Evolutionary conservation across 2,888 invertebrate species (phyloP).

Genomic region (Plagodis pulveraria): DNA sequence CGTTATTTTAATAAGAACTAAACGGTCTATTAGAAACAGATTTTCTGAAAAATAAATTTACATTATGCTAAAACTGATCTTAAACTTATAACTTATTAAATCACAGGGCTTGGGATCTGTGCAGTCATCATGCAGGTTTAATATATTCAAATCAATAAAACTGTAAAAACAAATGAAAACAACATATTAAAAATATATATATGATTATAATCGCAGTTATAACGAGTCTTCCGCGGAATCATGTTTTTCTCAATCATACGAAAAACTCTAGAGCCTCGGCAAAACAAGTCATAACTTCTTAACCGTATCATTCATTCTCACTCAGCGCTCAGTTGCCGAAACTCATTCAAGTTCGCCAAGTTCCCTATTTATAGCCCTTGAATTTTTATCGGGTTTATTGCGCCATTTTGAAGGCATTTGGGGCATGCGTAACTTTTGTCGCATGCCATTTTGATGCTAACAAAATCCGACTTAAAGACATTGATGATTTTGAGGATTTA

Average conservation of each 20-base stretch:
- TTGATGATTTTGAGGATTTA: not conserved
- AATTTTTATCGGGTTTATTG: conserved; percentile 27
- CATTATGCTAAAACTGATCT: no score
- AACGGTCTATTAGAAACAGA: no score
- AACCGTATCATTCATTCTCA: conserved; percentile 19
- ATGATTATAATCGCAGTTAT: not conserved
- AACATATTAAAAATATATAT: no score
- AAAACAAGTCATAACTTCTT: conserved; percentile 20
- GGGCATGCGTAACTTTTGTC: conserved; percentile 14
- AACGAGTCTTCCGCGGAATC: not conserved
- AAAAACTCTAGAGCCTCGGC: not conserved
- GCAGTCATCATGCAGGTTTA: no score
- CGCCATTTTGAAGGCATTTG: conserved; percentile 25
- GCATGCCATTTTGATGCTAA: conserved; percentile 9
- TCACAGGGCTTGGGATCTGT: not conserved
- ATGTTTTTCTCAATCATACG: not conserved
- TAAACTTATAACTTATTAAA: no score
- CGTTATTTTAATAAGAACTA: no score
- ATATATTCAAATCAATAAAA: no score
- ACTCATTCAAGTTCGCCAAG: conserved; percentile 22
- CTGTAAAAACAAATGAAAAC: no score
- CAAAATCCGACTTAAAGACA: not conserved
- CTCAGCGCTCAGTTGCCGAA: conserved; percentile 14
- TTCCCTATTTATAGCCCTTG: conserved; percentile 25
- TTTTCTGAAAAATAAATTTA: no score